Percentiles rank a stretch among this genome's conserved stretches.
These are phyloP conservation scores for Vidua chalybeata DNA, from an alignment of 2,113 vertebrate species.

Conservation along the genomic window DNA sequence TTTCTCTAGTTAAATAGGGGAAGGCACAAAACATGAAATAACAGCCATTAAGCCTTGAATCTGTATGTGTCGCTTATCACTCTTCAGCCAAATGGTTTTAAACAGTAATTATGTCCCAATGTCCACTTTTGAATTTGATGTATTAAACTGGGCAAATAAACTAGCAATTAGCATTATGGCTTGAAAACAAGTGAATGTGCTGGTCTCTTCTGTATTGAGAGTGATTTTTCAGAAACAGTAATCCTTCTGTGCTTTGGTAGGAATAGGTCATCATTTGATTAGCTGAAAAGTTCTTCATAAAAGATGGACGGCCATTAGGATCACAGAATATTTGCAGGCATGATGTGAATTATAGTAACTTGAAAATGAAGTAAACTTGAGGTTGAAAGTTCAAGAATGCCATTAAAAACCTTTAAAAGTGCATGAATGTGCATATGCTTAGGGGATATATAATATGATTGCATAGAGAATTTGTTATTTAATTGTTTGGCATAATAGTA, in stretches of 20 bases:
- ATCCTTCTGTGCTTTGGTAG: not conserved
- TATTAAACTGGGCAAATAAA: not conserved
- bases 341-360: constrained; percentile 27
- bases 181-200: not conserved
- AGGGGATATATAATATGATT: not conserved
- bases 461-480: not conserved
- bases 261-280: not conserved
- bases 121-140: not conserved
- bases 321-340: constrained; percentile 15
- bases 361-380: constrained; percentile 18
- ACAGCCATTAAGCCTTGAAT: not conserved
- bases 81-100: constrained; percentile 6
- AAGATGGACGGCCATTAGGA: not conserved
- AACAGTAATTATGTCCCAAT: not conserved
- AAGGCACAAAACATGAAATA: not conserved
- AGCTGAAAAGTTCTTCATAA: constrained; percentile 1
- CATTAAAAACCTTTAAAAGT: constrained; percentile 21
- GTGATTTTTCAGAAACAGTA: not conserved
- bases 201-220: not conserved
- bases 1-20: not conserved
- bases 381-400: constrained; percentile 58
- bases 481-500: not conserved
- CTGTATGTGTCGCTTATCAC: not conserved
- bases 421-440: not conserved
- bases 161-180: not conserved